Evolutionary conservation across 1,140 invertebrate species (phyloP), one percentile per base, ranked within the genome.

Genomic region (Aphis craccivora): DNA sequence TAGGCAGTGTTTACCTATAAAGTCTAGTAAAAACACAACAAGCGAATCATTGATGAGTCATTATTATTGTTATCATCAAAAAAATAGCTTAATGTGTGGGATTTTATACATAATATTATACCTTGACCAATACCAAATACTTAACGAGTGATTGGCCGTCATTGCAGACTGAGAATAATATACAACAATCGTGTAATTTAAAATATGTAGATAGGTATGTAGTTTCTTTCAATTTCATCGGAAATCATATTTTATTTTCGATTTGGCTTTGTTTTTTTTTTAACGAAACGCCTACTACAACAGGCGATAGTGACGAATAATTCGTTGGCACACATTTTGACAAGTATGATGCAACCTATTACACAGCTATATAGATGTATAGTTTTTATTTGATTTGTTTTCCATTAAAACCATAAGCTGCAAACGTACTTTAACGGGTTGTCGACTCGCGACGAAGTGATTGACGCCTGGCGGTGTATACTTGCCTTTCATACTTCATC

Each of bases 401-500:
- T 86, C 43, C 40, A 30, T 45, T 30, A 86, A n/a, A n/a, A 86
- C 18, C 23, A 88, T 53, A 53, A 53, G 53, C 30, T 37, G 35
- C n/a, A 37, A 40, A 89, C 35, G 87, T 37, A 89, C 87, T 89
- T 89, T 55, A 88, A 88, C 1, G 30, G 84, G 45, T n/a, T 30
- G 30, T 86, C 35, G 45, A 53, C 48, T 35, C 48, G n/a, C 35
- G 45, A 53, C 48, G 51, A 48, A n/a, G n/a, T 53, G 87, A 53
- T 37, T 51, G 87, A 88, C 30, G 87, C 48, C 43, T 87, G 30
- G 43, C 7, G 40, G 25, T 91, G 35, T 91, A 60, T 76, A 93
- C 91, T 84, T 84, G 91, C 91, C 91, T 93, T 84, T 92, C 90
- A 37, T 93, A 86, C 92, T 94, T 84, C 35, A 94, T n/a, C 94